Base-by-base conservation (phyloP, 2,888 invertebrate species). In the Apodemia mormo region DNA sequence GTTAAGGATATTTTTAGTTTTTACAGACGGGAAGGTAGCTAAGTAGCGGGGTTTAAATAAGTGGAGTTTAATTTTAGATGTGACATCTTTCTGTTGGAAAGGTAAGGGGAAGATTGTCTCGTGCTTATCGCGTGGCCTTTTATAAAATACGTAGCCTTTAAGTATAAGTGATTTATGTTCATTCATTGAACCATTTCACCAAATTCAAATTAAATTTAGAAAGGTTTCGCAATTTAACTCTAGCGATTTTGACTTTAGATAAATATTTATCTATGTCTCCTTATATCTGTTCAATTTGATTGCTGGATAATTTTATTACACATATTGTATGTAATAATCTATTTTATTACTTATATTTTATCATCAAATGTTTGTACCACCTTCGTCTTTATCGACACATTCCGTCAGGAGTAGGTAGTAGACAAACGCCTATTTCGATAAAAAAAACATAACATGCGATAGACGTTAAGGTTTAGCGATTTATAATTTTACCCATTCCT, bases 31-130 rank as follows among this genome's bases (percentile, higher is more conserved):
- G 89, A 90, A 88, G 92, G 91, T 92, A 87, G 88, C 89, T 92
- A 93, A 92, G 93, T 93, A 88, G 93, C 87, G 87, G 89, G 88
- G 86, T 90, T 88, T 84, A 86, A 90, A 90, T 92, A 92, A 92
- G 91, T 92, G 88, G 85, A 85, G 82, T 92, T 92, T 92, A 93
- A 93, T 90, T 93, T 93, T 93, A 90, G 90, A 89, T 77, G 85
- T 91, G 90, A 91, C 89, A 89, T 87, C 86, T 82, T 82, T 82
- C 82, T 45, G 45, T 45, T 45, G 45, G 82, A 82, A 86, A 89
- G 87, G 86, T 87, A 84, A 90, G 92, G 93, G 92, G 91, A 88
- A 84, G 83, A 80, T 84, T 84, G 89, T 87, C 91, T 86, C 88
- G 90, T 88, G 92, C 82, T 86, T 81, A 85, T 85, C 88, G 86